A percentile compares a stretch with the other conserved stretches of the same genome.
These are phyloP conservation scores for Malacosoma neustria DNA, from an alignment of 2,888 invertebrate genomes.

Conservation along the genomic window DNA sequence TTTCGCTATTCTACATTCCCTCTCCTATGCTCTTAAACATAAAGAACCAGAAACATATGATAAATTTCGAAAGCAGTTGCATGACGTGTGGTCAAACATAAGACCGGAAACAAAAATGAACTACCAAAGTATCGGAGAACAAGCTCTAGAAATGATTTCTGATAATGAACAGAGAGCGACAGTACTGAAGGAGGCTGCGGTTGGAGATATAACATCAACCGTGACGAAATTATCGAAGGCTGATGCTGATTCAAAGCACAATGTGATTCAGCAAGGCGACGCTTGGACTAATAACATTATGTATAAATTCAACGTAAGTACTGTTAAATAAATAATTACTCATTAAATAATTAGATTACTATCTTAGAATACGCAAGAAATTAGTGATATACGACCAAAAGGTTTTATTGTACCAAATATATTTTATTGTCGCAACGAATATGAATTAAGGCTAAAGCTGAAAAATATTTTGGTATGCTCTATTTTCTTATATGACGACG, in stretches of 20 bases:
- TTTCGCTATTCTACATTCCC: conserved; percentile 14
- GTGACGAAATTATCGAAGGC: conserved; percentile 11
- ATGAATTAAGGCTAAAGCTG: no score
- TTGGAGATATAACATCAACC: conserved; percentile 1
- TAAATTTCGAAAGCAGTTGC: background rate
- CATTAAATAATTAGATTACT: no score
- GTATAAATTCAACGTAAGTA: conserved; percentile 22
- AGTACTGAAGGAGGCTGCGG: conserved; percentile 5
- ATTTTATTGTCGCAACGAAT: no score
- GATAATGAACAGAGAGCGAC: conserved; percentile 12
- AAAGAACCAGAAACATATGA: conserved; percentile 3
- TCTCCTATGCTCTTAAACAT: conserved; percentile 9
- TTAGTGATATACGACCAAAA: no score
- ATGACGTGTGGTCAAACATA: conserved; percentile 5
- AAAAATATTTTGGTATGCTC: no score
- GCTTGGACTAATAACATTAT: conserved; percentile 35
- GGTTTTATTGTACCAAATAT: no score
- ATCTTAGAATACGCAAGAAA: no score
- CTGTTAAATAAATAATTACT: background rate
- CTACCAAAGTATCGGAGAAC: background rate
- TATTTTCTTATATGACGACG: no score
- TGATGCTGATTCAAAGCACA: conserved; percentile 16
- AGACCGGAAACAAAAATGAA: background rate
- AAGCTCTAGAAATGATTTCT: conserved; percentile 4
- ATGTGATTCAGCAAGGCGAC: conserved; percentile 30